Evolutionary conservation across 2,888 invertebrate genomes (phyloP).

Genomic region (Meiosimyza platycephala): DNA sequence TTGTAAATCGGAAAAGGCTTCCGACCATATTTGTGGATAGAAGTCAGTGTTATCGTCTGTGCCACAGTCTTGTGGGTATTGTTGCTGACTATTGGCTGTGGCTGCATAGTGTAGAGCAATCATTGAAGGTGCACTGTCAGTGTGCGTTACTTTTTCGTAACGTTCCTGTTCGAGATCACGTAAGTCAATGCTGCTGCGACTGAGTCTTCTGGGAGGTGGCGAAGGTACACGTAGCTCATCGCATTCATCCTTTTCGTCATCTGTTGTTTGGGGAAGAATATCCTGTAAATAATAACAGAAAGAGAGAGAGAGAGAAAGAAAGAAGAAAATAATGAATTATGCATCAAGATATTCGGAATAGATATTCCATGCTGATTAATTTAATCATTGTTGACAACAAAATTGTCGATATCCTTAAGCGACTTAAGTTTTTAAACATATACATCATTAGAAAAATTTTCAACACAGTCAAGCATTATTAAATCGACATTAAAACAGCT

Average conservation of each 20-base stretch:
- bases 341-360: too few species aligned
- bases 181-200: conserved; percentile 67
- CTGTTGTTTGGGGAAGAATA: conserved; percentile 62
- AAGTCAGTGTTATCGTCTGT: conserved; percentile 37
- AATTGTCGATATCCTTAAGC: neutral
- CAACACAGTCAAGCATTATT: neutral
- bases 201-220: conserved; percentile 66
- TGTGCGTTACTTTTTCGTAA: conserved; percentile 67
- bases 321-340: too few species aligned
- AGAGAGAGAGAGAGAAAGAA: neutral
- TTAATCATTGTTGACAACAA: too few species aligned
- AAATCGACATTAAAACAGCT: neutral
- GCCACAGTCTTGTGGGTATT: conserved; percentile 29
- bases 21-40: conserved; percentile 57
- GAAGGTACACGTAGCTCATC: conserved; percentile 67
- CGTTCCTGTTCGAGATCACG: conserved; percentile 67
- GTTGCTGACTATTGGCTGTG: conserved; percentile 49
- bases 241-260: conserved; percentile 65
- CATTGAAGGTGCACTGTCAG: conserved; percentile 68
- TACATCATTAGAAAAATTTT: neutral
- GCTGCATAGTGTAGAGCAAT: conserved; percentile 63
- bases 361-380: too few species aligned
- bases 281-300: conserved; percentile 52
- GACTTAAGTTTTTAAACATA: neutral
- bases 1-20: conserved; percentile 47